Evolutionary conservation across 2,113 vertebrate species (phyloP).

Genomic region (Reinhardtius hippoglossoides): DNA sequence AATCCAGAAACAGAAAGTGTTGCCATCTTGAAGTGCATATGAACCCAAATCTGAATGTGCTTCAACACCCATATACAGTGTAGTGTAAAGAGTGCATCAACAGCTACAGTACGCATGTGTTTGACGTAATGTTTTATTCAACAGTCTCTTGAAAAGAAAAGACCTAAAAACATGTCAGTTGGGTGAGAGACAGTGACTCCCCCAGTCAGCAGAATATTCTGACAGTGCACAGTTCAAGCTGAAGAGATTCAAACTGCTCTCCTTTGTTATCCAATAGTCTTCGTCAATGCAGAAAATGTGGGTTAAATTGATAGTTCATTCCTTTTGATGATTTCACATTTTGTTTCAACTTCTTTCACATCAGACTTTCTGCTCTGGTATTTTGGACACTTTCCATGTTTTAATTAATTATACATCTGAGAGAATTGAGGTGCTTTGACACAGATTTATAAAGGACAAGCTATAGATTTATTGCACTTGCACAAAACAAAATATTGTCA

Average conservation of each 20-base stretch:
- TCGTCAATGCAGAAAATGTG: no score
- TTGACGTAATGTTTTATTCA: slow-evolving; percentile 66
- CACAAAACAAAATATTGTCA: background rate
- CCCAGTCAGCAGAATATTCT: slow-evolving; percentile 4
- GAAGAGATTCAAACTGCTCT: no score
- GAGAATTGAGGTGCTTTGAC: background rate
- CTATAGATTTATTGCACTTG: slow-evolving; percentile 3
- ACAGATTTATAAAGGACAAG: background rate
- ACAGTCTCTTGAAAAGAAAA: slow-evolving; percentile 26
- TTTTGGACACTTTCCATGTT: no score
- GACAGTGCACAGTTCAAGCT: background rate
- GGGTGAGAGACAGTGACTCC: background rate
- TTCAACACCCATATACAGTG: slow-evolving; percentile 1
- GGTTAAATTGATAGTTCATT: no score
- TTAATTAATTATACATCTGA: background rate
- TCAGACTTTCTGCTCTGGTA: no score
- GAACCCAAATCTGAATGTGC: slow-evolving; percentile 1
- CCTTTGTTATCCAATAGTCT: no score
- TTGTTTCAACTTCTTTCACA: background rate
- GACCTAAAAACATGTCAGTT: slow-evolving; percentile 26
- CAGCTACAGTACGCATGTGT: background rate
- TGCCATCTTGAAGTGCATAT: background rate
- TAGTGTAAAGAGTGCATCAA: slow-evolving; percentile 9
- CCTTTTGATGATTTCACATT: no score
- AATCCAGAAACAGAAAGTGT: background rate